Conservation (phyloP, 2,888 invertebrate species). For the Drosophila setosimentum region DNA sequence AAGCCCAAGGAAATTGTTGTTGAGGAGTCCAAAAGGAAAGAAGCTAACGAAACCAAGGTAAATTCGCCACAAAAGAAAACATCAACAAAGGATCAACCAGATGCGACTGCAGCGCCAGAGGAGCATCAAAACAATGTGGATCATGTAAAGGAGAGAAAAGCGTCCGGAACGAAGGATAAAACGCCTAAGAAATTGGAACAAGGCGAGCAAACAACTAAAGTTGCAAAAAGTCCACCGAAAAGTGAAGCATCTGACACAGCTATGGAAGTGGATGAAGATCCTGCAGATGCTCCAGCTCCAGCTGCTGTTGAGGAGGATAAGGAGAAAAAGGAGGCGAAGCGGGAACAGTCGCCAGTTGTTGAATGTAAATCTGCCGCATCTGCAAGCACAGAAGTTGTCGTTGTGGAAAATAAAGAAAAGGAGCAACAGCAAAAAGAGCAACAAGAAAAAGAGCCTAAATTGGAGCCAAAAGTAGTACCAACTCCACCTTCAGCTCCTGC, state of each 20-base stretch:
- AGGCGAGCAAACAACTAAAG: conserved; percentile 51
- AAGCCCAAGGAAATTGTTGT: conserved; percentile 41
- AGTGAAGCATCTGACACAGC: conserved; percentile 44
- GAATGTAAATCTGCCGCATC: conserved; percentile 35
- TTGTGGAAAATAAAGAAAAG: conserved; percentile 33
- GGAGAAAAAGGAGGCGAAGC: conserved; percentile 25
- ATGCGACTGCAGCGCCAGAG: conserved; percentile 39
- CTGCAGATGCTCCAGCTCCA: conserved; percentile 47
- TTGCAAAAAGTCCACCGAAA: conserved; percentile 47
- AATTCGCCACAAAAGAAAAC: conserved; percentile 29
- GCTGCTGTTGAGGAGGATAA: conserved; percentile 41
- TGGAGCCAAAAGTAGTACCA: conserved; percentile 33
- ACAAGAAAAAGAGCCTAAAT: conserved; percentile 23
- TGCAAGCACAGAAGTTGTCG: conserved; percentile 48
- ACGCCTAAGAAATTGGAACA: conserved; percentile 38
- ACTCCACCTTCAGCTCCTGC: neutral
- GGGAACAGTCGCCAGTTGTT: conserved; percentile 17
- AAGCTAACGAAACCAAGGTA: conserved; percentile 27
- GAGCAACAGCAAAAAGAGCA: conserved; percentile 20
- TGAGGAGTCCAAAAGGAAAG: conserved; percentile 18
- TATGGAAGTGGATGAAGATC: conserved; percentile 62
- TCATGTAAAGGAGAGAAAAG: conserved; percentile 42
- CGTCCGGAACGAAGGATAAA: conserved; percentile 35
- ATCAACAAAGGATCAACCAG: conserved; percentile 51
- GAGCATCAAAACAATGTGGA: conserved; percentile 63